phyloP scores from a whole-genome alignment of 2,888 invertebrate species.

The Scrobipalpa atriplicella region DNA sequence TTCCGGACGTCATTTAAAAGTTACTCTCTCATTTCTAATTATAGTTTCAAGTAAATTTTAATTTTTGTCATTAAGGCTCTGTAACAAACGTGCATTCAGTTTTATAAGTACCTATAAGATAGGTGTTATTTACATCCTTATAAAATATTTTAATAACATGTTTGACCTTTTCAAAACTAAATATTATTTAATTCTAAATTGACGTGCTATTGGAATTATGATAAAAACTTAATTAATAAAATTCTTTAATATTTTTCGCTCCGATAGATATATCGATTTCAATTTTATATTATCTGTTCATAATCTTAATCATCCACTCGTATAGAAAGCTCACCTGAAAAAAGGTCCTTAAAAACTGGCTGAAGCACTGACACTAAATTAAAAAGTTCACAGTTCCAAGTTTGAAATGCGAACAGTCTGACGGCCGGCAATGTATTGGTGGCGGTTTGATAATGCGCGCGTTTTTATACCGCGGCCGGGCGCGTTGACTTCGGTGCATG shows the following conservation, averaged over 20 bases:
- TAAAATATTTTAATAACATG: background rate
- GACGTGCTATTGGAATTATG: background rate
- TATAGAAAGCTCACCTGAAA: conserved; percentile 64
- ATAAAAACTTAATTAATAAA: background rate
- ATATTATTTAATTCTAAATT: background rate
- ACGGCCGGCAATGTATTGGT: conserved; percentile 76
- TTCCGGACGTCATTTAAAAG: no score
- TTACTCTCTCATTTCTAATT: background rate
- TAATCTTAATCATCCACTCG: background rate
- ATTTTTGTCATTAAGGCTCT: background rate
- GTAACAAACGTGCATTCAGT: conserved; percentile 29
- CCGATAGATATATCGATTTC: background rate
- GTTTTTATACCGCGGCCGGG: conserved; percentile 70
- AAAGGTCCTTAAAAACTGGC: conserved; percentile 61
- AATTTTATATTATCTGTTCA: background rate
- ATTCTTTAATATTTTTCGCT: background rate
- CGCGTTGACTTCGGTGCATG: conserved; percentile 56
- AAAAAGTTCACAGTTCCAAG: conserved; percentile 51
- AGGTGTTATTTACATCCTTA: background rate
- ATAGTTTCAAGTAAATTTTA: background rate
- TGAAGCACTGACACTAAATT: conserved; percentile 68
- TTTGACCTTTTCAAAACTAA: background rate
- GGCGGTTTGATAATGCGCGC: conserved; percentile 63
- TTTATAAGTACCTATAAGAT: background rate
- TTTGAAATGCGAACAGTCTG: conserved; percentile 68